These are phyloP conservation scores for Deroptyus accipitrinus DNA, from an alignment of 2,113 vertebrate genomes.

Conservation along the genomic window DNA sequence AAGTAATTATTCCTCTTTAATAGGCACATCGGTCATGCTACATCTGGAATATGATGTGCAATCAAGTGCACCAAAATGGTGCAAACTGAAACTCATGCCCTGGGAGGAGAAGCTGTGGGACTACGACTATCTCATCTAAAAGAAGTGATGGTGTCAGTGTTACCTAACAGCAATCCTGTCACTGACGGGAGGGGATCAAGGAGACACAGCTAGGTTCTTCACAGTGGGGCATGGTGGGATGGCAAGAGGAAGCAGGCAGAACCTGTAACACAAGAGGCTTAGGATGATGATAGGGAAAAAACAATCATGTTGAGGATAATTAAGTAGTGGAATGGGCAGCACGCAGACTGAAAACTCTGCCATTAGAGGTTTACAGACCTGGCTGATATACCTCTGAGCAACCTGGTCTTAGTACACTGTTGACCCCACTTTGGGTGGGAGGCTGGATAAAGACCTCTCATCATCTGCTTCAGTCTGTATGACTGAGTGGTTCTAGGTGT, in stretches of 20 bases:
- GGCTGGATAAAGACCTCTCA: background rate
- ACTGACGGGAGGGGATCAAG: background rate
- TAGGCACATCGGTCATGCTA: fast-evolving
- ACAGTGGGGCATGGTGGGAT: background rate
- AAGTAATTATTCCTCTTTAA: background rate
- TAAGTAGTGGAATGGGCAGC: background rate
- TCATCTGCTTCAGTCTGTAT: background rate
- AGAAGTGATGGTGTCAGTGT: background rate
- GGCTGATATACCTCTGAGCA: background rate
- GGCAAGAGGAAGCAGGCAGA: background rate
- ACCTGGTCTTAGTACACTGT: background rate
- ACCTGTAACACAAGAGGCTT: background rate
- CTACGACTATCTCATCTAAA: background rate
- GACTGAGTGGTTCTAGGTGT: background rate
- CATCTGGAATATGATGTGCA: background rate
- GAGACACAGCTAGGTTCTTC: background rate
- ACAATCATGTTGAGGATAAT: background rate
- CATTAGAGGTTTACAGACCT: background rate
- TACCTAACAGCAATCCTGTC: background rate
- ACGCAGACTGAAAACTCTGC: background rate
- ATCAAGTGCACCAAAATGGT: fast-evolving
- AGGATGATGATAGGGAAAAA: background rate
- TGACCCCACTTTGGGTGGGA: background rate
- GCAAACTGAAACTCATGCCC: background rate
- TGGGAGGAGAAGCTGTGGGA: background rate